Base-by-base conservation (phyloP, 2,888 invertebrate species). In the Erebia epiphron region DNA sequence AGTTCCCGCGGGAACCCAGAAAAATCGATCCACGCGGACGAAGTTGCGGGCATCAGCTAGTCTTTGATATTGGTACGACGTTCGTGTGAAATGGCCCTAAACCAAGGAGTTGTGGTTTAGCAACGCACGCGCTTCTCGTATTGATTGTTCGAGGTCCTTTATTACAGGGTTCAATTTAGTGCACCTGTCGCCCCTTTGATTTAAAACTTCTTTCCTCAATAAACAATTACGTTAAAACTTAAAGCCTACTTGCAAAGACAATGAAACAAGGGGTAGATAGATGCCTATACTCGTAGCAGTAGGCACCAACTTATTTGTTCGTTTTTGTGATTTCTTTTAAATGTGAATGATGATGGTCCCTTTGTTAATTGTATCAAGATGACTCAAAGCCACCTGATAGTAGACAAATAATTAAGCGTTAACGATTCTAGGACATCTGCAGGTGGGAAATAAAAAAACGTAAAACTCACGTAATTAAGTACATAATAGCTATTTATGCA, bases 91-190 rank as follows among this genome's bases (percentile, higher is more conserved):
- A 43, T 14, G 46, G 41, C 50, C 71, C 68, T 76, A 81, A 77
- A 80, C 80, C 82, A 81, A 82, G 76, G 82, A 80, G 82, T 81
- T 89, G 89, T 75, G 90, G 90, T 90, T 84, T 77, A 68, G 77
- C 80, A 78, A 69, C 73, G 85, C 88, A 86, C 86, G 85, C 85
- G 88, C 83, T 80, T 80, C 80, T 81, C 76, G 79, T 81, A 78
- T 83, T 81, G 79, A 83, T 75, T 69, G 79, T 77, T 75, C 77
- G 79, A 79, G 77, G 80, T 83, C 70, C 71, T 69, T 74, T 74
- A 71, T 73, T 74, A 74, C 72, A 64, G 71, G 72, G 62, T 67
- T 58, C 69, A 78, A 78, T 74, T 72, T 70, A 68, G 69, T 63
- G 64, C 73, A 75, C 75, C 73, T 75, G 75, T 73, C 70, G 68